phyloP scores from a whole-genome alignment of 2,888 invertebrate species.

The Phrixothrix hirtus region DNA sequence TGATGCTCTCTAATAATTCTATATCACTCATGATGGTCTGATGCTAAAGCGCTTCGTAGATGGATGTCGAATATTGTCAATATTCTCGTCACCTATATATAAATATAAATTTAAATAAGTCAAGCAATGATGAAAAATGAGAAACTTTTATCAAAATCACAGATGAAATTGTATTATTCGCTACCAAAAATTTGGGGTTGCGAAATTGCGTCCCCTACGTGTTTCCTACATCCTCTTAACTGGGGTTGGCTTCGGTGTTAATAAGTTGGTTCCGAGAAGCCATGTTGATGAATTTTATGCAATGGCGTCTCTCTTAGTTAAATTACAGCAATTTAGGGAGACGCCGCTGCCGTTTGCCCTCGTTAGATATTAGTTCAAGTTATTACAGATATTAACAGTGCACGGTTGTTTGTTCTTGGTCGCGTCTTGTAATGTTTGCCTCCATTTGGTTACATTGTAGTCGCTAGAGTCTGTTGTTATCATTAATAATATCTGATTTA shows the following conservation, averaged over 20 bases:
- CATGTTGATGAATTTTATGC: conserved; percentile 46
- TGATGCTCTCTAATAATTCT: conserved; percentile 53
- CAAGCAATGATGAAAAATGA: conserved; percentile 3
- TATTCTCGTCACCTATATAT: conserved; percentile 17
- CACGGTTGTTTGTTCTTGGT: conserved; percentile 48
- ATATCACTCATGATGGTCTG: conserved; percentile 49
- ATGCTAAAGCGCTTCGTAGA: conserved; percentile 18
- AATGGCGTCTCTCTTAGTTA: conserved; percentile 46
- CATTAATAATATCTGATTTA: conserved; percentile 49
- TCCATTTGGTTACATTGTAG: conserved; percentile 38
- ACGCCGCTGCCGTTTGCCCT: conserved; percentile 39
- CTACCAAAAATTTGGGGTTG: conserved; percentile 15
- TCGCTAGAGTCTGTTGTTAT: conserved; percentile 40
- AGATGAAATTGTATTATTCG: conserved; percentile 13
- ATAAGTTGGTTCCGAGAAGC: conserved; percentile 39
- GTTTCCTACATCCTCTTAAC: conserved; percentile 26
- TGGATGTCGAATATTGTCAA: conserved; percentile 23
- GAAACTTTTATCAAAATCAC: conserved; percentile 9
- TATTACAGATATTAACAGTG: conserved; percentile 45
- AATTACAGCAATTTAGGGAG: conserved; percentile 45
- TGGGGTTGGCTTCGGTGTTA: conserved; percentile 37
- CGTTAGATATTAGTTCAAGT: conserved; percentile 44
- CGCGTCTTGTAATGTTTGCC: conserved; percentile 46
- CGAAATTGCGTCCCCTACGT: conserved; percentile 24
- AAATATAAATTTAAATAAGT: not conserved